Evolutionary conservation across 2,888 invertebrate species (phyloP), one percentile per base, ranked within the genome.

Genomic region (Galeruca laticollis): DNA sequence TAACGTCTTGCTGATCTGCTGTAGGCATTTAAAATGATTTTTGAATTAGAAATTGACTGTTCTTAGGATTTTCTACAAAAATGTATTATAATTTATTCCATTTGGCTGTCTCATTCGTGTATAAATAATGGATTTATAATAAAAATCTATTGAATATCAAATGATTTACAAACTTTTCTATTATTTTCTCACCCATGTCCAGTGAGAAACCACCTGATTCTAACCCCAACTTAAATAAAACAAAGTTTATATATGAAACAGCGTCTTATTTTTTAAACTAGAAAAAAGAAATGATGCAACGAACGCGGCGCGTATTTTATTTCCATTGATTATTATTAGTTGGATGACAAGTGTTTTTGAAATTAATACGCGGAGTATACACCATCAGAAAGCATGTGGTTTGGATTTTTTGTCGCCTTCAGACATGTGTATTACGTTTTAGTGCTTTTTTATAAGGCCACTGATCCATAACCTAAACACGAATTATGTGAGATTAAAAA

Each of bases 381-480:
- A 69, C 69, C 72, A 71, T 74, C 70, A 67, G 73, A 73, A 71
- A 76, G 73, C 78, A 80, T 80, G 77, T 79, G 78, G 77, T 76
- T 68, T 67, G 68, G 26, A 73, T 79, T 79, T 79, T 79, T 79
- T 79, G 79, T 78, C 78, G 78, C 75, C 76, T 56, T 51, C 59
- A 75, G 73, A 77, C 77, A 80, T 75, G 74, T 75, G 76, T 75
- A 77, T 75, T 49, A 60, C 75, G 75, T 77, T 79, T 77, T 79
- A 76, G 69, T 74, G 73, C 74, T 78, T 79, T 79, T 26, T 79
- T 79, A 73, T 76, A 73, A 77, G 79, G 78, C 78, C 78, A 79
- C 69, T 78, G 79, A 73, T 74, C 79, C 75, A 79, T 78, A 78
- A 78, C 75, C 77, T 77, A 78, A 77, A 78, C 78, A 77, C 54